Evolutionary conservation across 2,888 invertebrate genomes (phyloP).

Genomic region (Zelleria hepariella): DNA sequence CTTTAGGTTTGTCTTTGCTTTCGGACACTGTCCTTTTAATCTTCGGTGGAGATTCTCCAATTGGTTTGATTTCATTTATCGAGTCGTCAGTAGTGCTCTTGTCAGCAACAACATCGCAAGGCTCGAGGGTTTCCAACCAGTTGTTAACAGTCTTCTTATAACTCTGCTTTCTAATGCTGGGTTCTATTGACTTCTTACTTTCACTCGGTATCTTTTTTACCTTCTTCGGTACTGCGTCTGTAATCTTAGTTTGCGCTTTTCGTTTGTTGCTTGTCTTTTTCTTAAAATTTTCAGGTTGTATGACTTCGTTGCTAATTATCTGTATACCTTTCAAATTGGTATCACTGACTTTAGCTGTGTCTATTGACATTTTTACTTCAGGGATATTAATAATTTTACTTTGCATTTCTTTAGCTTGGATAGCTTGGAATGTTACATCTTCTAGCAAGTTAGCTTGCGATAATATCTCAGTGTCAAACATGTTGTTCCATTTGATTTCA

Average conservation of each 20-base stretch:
- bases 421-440: neutral
- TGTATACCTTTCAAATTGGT: neutral
- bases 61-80: neutral
- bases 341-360: neutral
- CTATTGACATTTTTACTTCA: neutral
- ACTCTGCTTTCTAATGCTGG: conserved; percentile 31
- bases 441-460: conserved; percentile 8
- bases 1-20: neutral
- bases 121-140: conserved; percentile 39
- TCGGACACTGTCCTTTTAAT: conserved; percentile 5
- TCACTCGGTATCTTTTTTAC: conserved; percentile 18
- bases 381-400: neutral
- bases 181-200: conserved; percentile 13
- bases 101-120: conserved; percentile 17
- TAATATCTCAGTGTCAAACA: conserved; percentile 44
- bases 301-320: neutral
- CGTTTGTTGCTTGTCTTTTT: conserved; percentile 15
- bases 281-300: neutral
- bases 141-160: conserved; percentile 42
- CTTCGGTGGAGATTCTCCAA: neutral
- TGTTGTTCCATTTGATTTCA: conserved; percentile 36
- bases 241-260: conserved; percentile 18
- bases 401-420: neutral
- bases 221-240: conserved; percentile 21
- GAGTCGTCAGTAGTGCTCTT: conserved; percentile 4